Percentiles rank a stretch among this genome's conserved stretches.
Conservation (phyloP, 2,888 invertebrate genomes). For the Neria commutata region DNA sequence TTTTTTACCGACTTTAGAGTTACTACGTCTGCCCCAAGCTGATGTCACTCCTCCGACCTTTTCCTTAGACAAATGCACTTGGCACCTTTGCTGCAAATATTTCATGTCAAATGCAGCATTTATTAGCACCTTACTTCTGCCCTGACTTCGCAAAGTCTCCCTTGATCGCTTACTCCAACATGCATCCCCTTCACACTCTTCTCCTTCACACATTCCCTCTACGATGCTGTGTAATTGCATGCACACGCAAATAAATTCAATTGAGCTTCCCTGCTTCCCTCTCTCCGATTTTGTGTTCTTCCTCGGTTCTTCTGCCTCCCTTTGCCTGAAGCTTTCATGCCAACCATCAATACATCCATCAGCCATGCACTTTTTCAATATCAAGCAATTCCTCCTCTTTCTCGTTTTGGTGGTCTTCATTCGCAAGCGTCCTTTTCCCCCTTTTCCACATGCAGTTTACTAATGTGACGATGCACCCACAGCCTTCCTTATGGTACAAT, state of each 20-base stretch:
- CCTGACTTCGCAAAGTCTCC: not conserved
- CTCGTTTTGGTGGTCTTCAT: constrained; percentile 34
- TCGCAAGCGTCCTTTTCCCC: not conserved
- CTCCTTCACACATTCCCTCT: constrained; percentile 14
- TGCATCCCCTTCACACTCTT: not conserved
- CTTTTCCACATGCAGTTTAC: constrained; percentile 1
- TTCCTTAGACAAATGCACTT: too few species aligned
- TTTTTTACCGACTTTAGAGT: too few species aligned
- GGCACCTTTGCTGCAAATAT: too few species aligned
- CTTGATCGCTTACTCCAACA: not conserved
- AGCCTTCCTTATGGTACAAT: too few species aligned
- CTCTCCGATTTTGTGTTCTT: constrained; percentile 16
- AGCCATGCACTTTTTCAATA: constrained; percentile 39
- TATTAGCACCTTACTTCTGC: constrained; percentile 36
- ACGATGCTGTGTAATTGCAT: constrained; percentile 42
- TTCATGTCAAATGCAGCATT: constrained; percentile 48
- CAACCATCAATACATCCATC: not conserved
- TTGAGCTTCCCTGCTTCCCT: constrained; percentile 44
- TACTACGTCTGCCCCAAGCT: constrained; percentile 26
- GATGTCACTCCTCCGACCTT: too few species aligned
- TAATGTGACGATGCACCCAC: constrained; percentile 4
- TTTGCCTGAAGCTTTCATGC: constrained; percentile 32
- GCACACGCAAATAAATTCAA: constrained; percentile 52
- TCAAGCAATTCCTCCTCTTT: constrained; percentile 29
- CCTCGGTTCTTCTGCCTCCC: constrained; percentile 46